Evolutionary conservation across 2,113 vertebrate species (phyloP), one percentile per base, ranked within the genome.

Genomic region (Ardeotis arabs): DNA sequence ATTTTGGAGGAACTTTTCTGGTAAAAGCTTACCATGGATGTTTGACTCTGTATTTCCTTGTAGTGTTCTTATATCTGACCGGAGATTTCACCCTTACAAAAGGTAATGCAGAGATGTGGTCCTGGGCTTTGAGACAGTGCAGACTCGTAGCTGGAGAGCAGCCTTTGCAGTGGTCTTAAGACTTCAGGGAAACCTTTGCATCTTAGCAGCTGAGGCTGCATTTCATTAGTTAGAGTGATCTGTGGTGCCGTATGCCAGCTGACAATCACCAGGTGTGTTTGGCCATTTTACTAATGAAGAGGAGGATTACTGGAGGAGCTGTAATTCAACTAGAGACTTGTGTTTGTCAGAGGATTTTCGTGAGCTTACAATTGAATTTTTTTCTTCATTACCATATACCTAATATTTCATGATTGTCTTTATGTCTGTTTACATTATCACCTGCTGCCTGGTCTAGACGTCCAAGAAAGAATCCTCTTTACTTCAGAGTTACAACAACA

Each of bases 231-330:
- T 70, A 79, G 77, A 95, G 94, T 94, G 93, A 39, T 39, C 47
- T 29, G 77, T 0, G 2, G 49, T 60, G 69, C 90, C 92, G 93
- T 59, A 28, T 87, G 95, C 96, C 96, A 96, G 94, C 95, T 96
- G 96, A 92, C 73, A 39, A 12, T 90, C 95, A 83, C 80, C 83
- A 84, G 87, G 92, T 96, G 92, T 85, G 10, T 63, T 84, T 73
- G 86, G 22, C 89, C 89, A 87, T 73, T 96, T 92, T 78, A 17
- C 91, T 97, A 96, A 97, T 95, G 93, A 96, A 63, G 77, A 62
- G 37, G 10, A 37, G 90, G 95, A 94, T 95, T 96, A 94, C 47
- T 67, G 94, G 73, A 62, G 66, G 86, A 79, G 94, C 87, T 76
- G 66, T 85, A 95, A 87, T 84, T 92, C 77, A 89, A 0, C 55